Base-by-base conservation (phyloP, 1,140 invertebrate genomes). In the Philotrypesis tridentata region DNA sequence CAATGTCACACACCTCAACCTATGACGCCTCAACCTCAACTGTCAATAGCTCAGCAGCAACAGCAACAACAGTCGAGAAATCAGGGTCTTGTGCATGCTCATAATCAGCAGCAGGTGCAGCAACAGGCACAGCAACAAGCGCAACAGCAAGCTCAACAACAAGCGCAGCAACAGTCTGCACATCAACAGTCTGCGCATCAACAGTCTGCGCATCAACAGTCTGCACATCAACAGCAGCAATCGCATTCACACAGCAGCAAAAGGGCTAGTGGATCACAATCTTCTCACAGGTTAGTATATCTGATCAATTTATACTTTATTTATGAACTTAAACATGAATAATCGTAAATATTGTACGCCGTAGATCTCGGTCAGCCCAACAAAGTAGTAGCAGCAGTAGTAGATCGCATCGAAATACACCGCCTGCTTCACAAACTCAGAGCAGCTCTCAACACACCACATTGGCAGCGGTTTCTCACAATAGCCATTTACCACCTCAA, bases 191-290 rank as follows among this genome's bases (percentile, higher is more conserved):
- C 70, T 65, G 88, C 91, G 80, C 85, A 85, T 61, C 86, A 87
- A 81, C 89, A 89, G 8, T n/a, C n/a, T n/a, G n/a, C n/a, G n/a
- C 89, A 90, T 21, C 88, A 90, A 43, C 88, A 90, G 55, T 87
- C 87, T 37, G 68, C 87, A 88, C 89, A 90, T 21, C 88, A 90
- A 40, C 88, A 89, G 63, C 87, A 88, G 77, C 88, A 89, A 21
- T 85, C 89, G 9, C 91, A 92, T 17, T 88, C 89, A n/a, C 91
- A 92, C 76, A 88, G 87, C 83, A 91, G 85, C 84, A 93, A 90
- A 82, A 87, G 90, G 60, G 85, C 87, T 0, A 91, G 89, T 21
- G 84, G 89, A 29, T 92, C 90, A 0, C 91, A 92, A 78, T 90
- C 86, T 14, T 89, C 88, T 2, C 91, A 92, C 48, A 87, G 90